Evolutionary conservation across 2,113 vertebrate genomes (phyloP), one percentile per base, ranked within the genome.

Genomic region (Phaetusa simplex): DNA sequence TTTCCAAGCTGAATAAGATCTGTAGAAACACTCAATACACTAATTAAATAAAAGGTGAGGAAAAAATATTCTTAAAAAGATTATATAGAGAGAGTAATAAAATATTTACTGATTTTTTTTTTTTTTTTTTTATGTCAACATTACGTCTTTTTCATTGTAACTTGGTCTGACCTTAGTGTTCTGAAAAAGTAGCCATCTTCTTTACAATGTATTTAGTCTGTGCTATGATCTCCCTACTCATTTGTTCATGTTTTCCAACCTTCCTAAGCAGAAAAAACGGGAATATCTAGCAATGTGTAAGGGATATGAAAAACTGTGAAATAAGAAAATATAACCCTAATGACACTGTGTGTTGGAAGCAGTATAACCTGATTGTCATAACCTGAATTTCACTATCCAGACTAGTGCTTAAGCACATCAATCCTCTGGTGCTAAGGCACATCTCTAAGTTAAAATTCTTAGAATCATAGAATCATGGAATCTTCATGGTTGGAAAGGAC

Each of bases 291-390:
- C 6, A 65, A 24, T n/a, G 5, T 36, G 9, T 34, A 52, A 69
- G 4, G 8, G 6, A 8, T 58, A 40, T 14, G 30, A 84, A 62
- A 90, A 62, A 1, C 21, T 66, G 24, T n/a, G 30, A 82, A 86
- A 82, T 18, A 70, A 61, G 4, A 81, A 93, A 69, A 73, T n/a
- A 58, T 22, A 73, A 62, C 69, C 14, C 15, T 64, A 85, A 61
- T 62, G 30, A 53, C 11, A 49, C 4, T 17, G 3, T 43, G 32
- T 38, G 8, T 61, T 5, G 0, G 7, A 30, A 81, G 2, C 8
- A 40, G 7, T 29, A 58, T 40, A 43, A 86, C 40, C 29, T n/a
- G 43, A 47, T 20, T 77, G 26, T 34, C 40, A 56, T 43, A 6
- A 80, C 5, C 34, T 66, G n/a, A 89, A 84, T 66, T 79, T 88